phyloP scores from a whole-genome alignment of 2,113 vertebrate genomes.

The Sigmodon hispidus region DNA sequence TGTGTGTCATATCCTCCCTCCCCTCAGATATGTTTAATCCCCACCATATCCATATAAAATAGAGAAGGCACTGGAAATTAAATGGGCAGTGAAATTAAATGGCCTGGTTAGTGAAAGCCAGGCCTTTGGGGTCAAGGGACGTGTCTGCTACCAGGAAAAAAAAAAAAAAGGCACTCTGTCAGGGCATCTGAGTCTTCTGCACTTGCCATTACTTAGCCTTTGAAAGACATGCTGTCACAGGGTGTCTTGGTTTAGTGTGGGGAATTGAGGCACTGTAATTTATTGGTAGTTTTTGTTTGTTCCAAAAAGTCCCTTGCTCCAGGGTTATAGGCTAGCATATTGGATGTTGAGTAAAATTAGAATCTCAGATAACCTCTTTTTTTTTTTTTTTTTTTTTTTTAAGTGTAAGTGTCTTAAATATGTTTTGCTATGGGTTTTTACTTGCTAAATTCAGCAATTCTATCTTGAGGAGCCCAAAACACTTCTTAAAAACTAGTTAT shows the following conservation, averaged over 20 bases:
- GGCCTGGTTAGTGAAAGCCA: conserved; percentile 25
- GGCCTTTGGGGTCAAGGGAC: conserved; percentile 43
- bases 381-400: background rate
- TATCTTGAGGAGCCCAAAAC: background rate
- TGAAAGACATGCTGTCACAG: conserved; percentile 42
- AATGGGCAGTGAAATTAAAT: conserved; percentile 53
- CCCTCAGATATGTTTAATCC: conserved; percentile 28
- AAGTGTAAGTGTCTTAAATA: background rate
- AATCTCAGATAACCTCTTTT: conserved; percentile 28
- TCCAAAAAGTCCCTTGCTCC: conserved; percentile 26
- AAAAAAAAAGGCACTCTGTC: conserved; percentile 1
- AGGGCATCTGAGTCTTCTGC: conserved; percentile 3
- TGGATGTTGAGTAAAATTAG: background rate
- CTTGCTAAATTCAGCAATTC: background rate
- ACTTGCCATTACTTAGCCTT: conserved; percentile 56
- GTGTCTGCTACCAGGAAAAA: conserved; percentile 23
- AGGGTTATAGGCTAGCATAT: conserved; percentile 24
- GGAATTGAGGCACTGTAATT: conserved; percentile 35
- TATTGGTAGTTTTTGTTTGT: conserved; percentile 59
- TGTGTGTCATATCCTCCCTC: background rate
- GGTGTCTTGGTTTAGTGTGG: conserved; percentile 11
- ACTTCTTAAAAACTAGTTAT: conserved; percentile 42
- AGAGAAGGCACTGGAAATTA: conserved; percentile 29
- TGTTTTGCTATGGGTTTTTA: background rate
- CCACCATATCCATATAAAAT: background rate